Conservation (phyloP, 1,140 invertebrate genomes). For the Drosophila navojoa region DNA sequence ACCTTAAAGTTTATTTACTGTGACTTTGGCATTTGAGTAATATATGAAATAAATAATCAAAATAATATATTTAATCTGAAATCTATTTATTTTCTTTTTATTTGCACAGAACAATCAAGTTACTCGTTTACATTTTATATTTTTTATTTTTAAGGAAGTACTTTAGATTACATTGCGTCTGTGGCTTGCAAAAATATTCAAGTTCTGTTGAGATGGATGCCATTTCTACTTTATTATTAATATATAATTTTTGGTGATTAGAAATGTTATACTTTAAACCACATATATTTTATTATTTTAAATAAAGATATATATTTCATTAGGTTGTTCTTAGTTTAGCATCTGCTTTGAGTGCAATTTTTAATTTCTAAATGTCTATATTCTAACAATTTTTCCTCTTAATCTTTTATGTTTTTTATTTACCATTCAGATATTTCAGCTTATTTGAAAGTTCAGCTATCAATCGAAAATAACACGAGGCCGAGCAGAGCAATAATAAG, state of each 20-base stretch:
- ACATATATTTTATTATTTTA: background rate
- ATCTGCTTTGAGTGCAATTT: background rate
- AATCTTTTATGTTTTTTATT: background rate
- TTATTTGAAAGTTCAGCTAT: conserved; percentile 7
- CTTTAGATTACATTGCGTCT: too few relatives aligned
- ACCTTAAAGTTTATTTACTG: conserved; percentile 66
- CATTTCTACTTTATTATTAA: conserved; percentile 21
- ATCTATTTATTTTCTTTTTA: too few relatives aligned
- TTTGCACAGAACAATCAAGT: too few relatives aligned
- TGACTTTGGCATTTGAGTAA: conserved; percentile 65
- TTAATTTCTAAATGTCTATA: background rate
- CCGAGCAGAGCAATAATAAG: background rate
- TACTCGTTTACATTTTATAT: too few relatives aligned
- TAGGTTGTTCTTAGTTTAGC: background rate
- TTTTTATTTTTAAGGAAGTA: too few relatives aligned
- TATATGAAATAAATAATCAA: conserved; percentile 7
- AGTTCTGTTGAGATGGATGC: background rate
- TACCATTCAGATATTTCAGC: conserved; percentile 8
- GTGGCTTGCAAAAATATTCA: too few relatives aligned
- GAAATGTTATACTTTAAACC: background rate
- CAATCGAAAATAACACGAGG: background rate
- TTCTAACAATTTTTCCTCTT: background rate
- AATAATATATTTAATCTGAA: too few relatives aligned
- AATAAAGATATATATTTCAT: too few relatives aligned
- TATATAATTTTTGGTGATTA: too few relatives aligned